Evolutionary conservation across 2,113 vertebrate species (phyloP).

Genomic region (Solea senegalensis): DNA sequence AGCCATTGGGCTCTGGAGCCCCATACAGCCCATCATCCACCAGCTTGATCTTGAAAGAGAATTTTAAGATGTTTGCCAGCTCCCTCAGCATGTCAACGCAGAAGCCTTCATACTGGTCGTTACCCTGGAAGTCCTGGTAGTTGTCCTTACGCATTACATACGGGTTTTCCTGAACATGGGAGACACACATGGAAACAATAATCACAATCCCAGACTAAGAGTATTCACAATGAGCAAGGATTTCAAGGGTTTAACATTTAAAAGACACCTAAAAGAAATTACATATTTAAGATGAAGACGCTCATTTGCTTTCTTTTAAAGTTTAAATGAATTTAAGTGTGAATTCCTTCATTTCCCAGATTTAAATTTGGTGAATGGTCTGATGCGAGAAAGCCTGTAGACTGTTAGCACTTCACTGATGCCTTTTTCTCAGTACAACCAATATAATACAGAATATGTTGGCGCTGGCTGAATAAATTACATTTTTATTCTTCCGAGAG

Average conservation of each 20-base stretch:
- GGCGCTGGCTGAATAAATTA: slow-evolving; percentile 25
- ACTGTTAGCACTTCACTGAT: background rate
- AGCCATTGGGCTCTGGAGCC: slow-evolving; percentile 92
- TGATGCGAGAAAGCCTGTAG: background rate
- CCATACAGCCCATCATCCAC: slow-evolving; percentile 94
- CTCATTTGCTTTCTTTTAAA: background rate
- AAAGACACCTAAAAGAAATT: background rate
- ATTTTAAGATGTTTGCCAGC: slow-evolving; percentile 90
- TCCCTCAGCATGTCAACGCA: slow-evolving; percentile 96
- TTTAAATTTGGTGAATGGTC: no score
- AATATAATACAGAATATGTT: slow-evolving; percentile 7
- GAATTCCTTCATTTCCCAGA: no score
- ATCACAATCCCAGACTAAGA: slow-evolving; percentile 7
- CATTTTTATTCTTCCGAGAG: slow-evolving; percentile 25
- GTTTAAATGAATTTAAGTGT: no score
- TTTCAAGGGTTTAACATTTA: background rate
- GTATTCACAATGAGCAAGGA: background rate
- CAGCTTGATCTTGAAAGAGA: slow-evolving; percentile 92
- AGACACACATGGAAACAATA: slow-evolving; percentile 2
- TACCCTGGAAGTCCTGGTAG: slow-evolving; percentile 87
- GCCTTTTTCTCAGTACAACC: slow-evolving; percentile 23
- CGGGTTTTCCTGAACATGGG: slow-evolving; percentile 87
- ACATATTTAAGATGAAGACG: background rate
- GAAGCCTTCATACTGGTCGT: slow-evolving; percentile 93
- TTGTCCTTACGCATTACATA: slow-evolving; percentile 93